These are phyloP conservation scores for Pipistrellus kuhlii DNA, from an alignment of 2,797 vertebrate species.

Conservation along the genomic window DNA sequence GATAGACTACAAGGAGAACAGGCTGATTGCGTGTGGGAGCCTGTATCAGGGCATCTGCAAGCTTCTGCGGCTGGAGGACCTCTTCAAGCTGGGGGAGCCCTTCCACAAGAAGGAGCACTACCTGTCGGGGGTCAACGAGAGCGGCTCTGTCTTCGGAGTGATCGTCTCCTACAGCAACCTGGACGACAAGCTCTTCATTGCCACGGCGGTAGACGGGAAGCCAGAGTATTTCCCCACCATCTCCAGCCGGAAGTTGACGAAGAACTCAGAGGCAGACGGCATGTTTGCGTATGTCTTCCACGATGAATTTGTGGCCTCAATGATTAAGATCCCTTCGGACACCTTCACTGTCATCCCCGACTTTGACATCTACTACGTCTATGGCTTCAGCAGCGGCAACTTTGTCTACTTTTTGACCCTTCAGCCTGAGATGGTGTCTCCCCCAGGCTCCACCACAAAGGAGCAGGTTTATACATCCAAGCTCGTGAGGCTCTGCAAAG, in stretches of 20 bases:
- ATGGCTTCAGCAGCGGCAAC: constrained; percentile 97
- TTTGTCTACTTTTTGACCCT: constrained; percentile 99
- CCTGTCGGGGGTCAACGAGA: constrained; percentile 98
- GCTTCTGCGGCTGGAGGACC: constrained; percentile 96
- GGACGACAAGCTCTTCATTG: constrained; percentile 97
- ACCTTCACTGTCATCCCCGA: constrained; percentile 98
- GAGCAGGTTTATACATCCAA: constrained; percentile 99
- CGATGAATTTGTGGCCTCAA: constrained; percentile 98
- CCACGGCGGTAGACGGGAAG: constrained; percentile 97
- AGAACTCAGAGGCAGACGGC: constrained; percentile 97
- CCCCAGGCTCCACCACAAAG: constrained; percentile 93
- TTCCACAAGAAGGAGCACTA: constrained; percentile 99
- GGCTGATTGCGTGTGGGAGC: constrained; percentile 97
- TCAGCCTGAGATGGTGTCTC: constrained; percentile 97
- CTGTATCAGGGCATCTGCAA: constrained; percentile 99
- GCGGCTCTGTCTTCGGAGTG: constrained; percentile 97
- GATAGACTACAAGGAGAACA: constrained; percentile 98
- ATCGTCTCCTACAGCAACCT: constrained; percentile 97
- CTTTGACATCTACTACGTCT: constrained; percentile 99
- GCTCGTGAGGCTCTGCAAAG: constrained; percentile 97
- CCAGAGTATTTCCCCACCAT: constrained; percentile 99
- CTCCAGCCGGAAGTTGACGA: constrained; percentile 96
- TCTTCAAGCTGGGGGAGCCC: constrained; percentile 98
- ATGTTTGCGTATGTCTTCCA: constrained; percentile 99
- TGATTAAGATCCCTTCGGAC: constrained; percentile 99